Percentiles rank a stretch among this genome's conserved stretches.
These are phyloP conservation scores for Phaethon lepturus DNA, from an alignment of 2,113 vertebrate species.

Conservation along the genomic window DNA sequence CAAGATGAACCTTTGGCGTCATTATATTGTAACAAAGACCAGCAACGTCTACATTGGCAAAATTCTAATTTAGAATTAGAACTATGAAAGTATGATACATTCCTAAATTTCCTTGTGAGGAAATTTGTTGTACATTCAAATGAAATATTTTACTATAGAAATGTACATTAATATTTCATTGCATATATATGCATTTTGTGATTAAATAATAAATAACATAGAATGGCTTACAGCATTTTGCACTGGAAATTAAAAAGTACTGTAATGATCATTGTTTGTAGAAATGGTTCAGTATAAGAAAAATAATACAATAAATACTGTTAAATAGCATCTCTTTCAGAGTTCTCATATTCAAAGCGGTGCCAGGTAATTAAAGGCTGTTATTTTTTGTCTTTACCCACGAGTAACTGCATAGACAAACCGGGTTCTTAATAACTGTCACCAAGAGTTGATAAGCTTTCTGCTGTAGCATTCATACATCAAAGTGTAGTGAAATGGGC, in stretches of 20 bases:
- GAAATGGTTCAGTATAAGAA: background rate
- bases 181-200: background rate
- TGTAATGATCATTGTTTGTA: background rate
- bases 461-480: background rate
- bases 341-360: background rate
- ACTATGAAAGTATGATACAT: background rate
- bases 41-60: background rate
- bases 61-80: background rate
- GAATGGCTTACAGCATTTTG: background rate
- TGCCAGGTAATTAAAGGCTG: background rate
- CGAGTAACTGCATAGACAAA: background rate
- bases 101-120: background rate
- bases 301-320: background rate
- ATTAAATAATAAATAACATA: background rate
- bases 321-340: background rate
- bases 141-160: background rate
- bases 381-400: background rate
- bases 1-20: background rate
- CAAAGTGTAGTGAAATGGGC: background rate
- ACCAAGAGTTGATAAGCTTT: background rate
- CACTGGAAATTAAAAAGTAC: background rate
- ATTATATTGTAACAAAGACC: background rate
- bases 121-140: background rate
- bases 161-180: background rate
- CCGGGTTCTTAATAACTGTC: background rate